Conservation (phyloP, 2,797 vertebrate species). For the Phrynocephalus vlangalii region DNA sequence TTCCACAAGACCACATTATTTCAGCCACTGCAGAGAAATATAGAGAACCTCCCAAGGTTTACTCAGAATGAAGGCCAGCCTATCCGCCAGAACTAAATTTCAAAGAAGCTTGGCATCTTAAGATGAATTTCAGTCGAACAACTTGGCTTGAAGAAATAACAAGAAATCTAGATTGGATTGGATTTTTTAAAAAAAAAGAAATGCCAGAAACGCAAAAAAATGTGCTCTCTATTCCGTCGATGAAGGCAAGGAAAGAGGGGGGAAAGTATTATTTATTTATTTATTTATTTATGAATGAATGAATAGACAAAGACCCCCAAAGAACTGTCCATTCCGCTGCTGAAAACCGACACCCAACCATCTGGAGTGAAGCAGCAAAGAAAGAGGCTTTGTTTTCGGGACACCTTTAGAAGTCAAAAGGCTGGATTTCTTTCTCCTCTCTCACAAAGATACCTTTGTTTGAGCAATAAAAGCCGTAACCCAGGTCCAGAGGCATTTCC, state of each 20-base stretch:
- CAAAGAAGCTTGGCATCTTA: not conserved
- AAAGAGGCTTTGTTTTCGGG: not conserved
- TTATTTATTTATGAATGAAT: not conserved
- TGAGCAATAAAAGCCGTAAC: not conserved
- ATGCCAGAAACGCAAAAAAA: slow-evolving; percentile 22
- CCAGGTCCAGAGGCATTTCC: not conserved
- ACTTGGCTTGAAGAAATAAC: no score
- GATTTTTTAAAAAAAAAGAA: not conserved
- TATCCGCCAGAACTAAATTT: not conserved
- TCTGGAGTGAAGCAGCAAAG: not conserved
- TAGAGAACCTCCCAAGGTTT: not conserved
- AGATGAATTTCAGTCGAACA: not conserved
- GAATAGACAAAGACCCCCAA: slow-evolving; percentile 2
- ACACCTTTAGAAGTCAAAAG: not conserved
- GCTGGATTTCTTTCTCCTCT: rapidly evolving
- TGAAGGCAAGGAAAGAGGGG: not conserved
- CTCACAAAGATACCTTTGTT: not conserved
- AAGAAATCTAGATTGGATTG: not conserved
- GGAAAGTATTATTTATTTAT: no score
- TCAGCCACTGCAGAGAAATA: not conserved
- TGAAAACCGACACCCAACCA: slow-evolving; percentile 7
- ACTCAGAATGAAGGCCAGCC: not conserved
- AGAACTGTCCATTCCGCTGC: slow-evolving; percentile 9
- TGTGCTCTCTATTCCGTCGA: not conserved
- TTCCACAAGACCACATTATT: not conserved